Conservation (phyloP, 2,888 invertebrate genomes). For the Melipona bicolor region DNA sequence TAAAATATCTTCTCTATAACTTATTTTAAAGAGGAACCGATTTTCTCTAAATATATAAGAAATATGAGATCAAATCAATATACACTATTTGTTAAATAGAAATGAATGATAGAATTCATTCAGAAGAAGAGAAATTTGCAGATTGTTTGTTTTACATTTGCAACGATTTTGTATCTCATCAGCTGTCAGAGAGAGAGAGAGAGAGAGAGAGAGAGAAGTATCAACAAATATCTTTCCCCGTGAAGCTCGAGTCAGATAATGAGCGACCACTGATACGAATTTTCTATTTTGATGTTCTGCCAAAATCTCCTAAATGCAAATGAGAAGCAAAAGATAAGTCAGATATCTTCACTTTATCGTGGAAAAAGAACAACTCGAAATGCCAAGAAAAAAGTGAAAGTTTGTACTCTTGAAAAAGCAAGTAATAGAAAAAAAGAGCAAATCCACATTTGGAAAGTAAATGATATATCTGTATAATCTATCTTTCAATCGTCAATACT, state of each 20-base stretch:
- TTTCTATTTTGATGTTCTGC: slow-evolving; percentile 65
- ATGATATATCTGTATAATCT: background rate
- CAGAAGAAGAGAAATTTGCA: background rate
- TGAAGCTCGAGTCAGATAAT: background rate
- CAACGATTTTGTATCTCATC: slow-evolving; percentile 12
- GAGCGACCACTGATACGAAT: slow-evolving; percentile 55
- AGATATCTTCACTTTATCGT: slow-evolving; percentile 33
- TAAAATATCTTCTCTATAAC: background rate
- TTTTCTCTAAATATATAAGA: too few species aligned
- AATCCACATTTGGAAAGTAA: background rate
- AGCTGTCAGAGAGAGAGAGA: background rate
- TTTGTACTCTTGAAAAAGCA: background rate
- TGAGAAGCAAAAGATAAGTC: slow-evolving; percentile 2
- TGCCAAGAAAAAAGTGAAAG: background rate
- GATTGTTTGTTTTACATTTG: slow-evolving; percentile 15
- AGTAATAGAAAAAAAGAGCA: background rate
- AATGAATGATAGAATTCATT: background rate
- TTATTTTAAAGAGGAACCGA: background rate
- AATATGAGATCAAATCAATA: background rate
- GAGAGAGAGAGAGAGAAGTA: too few species aligned
- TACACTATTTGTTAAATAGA: background rate
- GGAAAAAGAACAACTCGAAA: background rate
- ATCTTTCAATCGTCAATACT: background rate
- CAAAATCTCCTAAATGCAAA: slow-evolving; percentile 53
- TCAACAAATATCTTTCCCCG: too few species aligned